phyloP scores from a whole-genome alignment of 2,113 vertebrate genomes.

The Dipodomys merriami region DNA sequence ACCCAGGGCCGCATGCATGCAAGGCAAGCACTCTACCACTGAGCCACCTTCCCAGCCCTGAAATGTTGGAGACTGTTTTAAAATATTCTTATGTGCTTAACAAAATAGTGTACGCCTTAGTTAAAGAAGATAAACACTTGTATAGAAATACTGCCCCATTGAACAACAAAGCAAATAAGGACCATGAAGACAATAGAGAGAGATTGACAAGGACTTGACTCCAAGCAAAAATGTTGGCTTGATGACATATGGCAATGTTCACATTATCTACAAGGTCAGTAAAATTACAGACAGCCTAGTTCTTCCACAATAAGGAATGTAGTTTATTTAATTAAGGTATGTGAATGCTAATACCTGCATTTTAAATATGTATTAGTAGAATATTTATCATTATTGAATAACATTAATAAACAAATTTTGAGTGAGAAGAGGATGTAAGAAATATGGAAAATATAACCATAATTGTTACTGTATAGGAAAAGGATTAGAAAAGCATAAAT shows the following conservation, averaged over 20 bases:
- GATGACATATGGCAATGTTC: background rate
- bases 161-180: background rate
- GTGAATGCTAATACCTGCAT: background rate
- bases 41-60: no score
- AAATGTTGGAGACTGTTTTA: background rate
- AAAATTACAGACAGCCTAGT: background rate
- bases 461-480: background rate
- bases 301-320: background rate
- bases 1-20: no score
- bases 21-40: no score
- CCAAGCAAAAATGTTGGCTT: background rate
- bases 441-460: background rate
- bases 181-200: background rate
- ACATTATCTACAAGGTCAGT: background rate
- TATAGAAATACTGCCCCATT: background rate
- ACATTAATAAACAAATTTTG: slow-evolving; percentile 13
- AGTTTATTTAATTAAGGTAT: background rate
- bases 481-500: background rate
- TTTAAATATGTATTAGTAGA: background rate
- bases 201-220: slow-evolving; percentile 20
- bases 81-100: background rate
- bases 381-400: slow-evolving; percentile 20
- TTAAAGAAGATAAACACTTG: background rate
- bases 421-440: background rate
- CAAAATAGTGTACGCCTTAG: background rate